Evolutionary conservation across 1,140 invertebrate genomes (phyloP).

Genomic region (Drosophila nigrodunni): DNA sequence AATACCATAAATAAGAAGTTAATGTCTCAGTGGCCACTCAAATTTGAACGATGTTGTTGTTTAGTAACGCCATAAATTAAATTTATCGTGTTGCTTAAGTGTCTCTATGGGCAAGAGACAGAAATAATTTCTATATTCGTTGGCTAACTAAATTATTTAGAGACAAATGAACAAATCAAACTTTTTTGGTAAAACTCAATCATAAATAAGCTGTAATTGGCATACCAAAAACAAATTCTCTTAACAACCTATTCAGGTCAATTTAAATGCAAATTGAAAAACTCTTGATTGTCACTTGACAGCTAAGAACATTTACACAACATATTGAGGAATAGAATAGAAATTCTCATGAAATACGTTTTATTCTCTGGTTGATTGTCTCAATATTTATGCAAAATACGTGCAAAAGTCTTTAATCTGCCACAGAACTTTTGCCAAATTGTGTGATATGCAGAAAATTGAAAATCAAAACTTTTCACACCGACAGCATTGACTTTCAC

Average conservation of each 20-base stretch:
- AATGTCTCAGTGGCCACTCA: constrained; percentile 6
- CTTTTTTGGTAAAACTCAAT: neutral
- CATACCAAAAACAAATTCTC: constrained; percentile 29
- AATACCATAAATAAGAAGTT: neutral
- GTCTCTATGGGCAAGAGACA: no score
- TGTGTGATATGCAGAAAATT: constrained; percentile 83
- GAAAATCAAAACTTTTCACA: constrained; percentile 81
- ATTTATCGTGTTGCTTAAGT: neutral
- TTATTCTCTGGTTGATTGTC: constrained; percentile 55
- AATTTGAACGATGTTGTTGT: constrained; percentile 1
- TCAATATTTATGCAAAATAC: constrained; percentile 80
- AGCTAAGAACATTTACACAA: constrained; percentile 66
- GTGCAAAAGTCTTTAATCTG: constrained; percentile 77
- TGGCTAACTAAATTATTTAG: no score
- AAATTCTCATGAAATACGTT: constrained; percentile 2
- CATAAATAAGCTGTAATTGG: constrained; percentile 18
- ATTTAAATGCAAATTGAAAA: constrained; percentile 63
- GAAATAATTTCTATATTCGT: no score
- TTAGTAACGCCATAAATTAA: neutral
- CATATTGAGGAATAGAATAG: constrained; percentile 38
- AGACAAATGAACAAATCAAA: no score
- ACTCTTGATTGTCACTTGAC: constrained; percentile 45
- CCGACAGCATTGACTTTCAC: constrained; percentile 27
- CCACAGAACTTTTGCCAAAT: constrained; percentile 66
- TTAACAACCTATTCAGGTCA: constrained; percentile 60